Conservation (phyloP, 1,140 invertebrate species). For the Musca vetustissima region DNA sequence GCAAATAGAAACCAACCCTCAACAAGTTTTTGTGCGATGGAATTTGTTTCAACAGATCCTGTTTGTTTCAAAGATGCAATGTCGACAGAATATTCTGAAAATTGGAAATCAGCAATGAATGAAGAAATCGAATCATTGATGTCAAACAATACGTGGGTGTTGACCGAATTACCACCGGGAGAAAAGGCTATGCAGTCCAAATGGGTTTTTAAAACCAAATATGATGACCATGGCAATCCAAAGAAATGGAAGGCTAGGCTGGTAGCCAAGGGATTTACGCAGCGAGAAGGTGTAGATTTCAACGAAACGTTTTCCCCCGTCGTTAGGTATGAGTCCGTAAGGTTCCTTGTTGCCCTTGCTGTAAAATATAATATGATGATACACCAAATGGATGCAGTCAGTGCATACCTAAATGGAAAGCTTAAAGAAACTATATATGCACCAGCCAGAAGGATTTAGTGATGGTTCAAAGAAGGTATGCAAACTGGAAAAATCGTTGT, state of each 20-base stretch:
- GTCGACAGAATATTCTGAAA: not conserved
- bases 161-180: constrained; percentile 16
- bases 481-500: constrained; percentile 35
- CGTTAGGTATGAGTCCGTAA: constrained; percentile 24
- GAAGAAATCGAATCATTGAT: constrained; percentile 15
- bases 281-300: constrained; percentile 21
- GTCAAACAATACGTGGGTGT: constrained; percentile 33
- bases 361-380: constrained; percentile 27
- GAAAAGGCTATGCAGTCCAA: not conserved
- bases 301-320: constrained; percentile 22
- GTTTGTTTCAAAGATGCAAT: not conserved
- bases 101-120: constrained; percentile 5
- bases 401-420: constrained; percentile 29
- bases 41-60: not conserved
- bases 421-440: constrained; percentile 37
- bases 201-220: constrained; percentile 16
- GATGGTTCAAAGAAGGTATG: constrained; percentile 25
- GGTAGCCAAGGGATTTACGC: constrained; percentile 14
- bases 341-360: constrained; percentile 32
- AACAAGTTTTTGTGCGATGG: not conserved
- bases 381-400: constrained; percentile 36
- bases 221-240: constrained; percentile 26
- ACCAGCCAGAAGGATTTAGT: constrained; percentile 39
- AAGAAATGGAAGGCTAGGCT: constrained; percentile 48
- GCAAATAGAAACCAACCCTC: not conserved